These are phyloP conservation scores for Luscinia megarhynchos DNA, from an alignment of 2,797 vertebrate species.

Conservation along the genomic window DNA sequence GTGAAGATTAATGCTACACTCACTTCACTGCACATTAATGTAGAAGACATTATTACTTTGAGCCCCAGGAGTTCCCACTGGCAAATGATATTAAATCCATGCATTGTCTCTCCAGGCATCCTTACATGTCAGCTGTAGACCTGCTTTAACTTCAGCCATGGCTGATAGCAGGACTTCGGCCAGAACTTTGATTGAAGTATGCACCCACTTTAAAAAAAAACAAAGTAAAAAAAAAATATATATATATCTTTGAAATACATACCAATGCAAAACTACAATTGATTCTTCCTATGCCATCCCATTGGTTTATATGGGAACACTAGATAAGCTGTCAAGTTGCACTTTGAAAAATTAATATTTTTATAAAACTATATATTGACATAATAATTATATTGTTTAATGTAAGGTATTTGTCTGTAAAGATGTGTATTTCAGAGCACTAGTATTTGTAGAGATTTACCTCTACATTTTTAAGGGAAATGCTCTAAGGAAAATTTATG, in stretches of 20 bases:
- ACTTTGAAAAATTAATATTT: slow-evolving; percentile 1
- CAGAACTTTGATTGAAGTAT: neutral
- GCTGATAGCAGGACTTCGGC: neutral
- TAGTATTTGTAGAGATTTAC: neutral
- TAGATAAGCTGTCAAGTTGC: neutral
- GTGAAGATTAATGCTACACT: slow-evolving; percentile 64
- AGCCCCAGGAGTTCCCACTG: slow-evolving; percentile 56
- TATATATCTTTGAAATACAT: neutral
- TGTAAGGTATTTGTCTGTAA: neutral
- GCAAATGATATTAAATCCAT: slow-evolving; percentile 53
- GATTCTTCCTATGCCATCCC: neutral
- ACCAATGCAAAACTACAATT: neutral
- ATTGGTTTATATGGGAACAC: neutral
- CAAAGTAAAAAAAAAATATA: neutral
- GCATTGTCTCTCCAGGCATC: neutral
- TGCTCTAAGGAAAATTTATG: neutral
- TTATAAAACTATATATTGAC: neutral
- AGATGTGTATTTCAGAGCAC: neutral
- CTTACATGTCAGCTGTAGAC: neutral
- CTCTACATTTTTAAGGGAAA: neutral
- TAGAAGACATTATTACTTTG: slow-evolving; percentile 57
- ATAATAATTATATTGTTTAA: neutral
- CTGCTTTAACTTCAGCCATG: slow-evolving; percentile 8
- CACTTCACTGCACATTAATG: slow-evolving; percentile 63
- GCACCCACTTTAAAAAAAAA: neutral